Evolutionary conservation across 2,888 invertebrate genomes (phyloP), one percentile per base, ranked within the genome.

Genomic region (Hetaerina titia): DNA sequence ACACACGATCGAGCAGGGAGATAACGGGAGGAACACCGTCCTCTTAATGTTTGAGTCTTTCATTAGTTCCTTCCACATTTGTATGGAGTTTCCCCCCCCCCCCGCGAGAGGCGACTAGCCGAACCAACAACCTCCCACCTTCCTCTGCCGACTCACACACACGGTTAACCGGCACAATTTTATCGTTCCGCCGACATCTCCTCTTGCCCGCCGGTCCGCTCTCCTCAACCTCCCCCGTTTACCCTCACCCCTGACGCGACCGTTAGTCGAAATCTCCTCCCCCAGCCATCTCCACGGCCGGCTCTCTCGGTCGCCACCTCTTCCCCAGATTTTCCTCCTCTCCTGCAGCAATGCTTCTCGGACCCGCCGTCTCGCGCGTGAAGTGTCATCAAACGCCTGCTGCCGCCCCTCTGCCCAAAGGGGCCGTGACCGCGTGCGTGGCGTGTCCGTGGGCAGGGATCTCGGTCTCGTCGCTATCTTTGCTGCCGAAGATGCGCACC

Each of bases 21-120:
- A 58, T 89, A 89, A 57, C 89, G 89, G 89, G 56, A 89, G 5
- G 58, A n/a, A 57, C 57, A 89, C 17, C 57, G n/a, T 9, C 89
- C 57, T 58, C n/a, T n/a, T 92, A 92, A 92, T 56, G 22, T 56
- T 81, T 69, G 69, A 56, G 69, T 69, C 92, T 69, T 92, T 92
- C 63, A 92, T 56, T 92, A 92, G 69, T 74, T 45, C 74, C 92
- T 31, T 92, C 69, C 92, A 69, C 45, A 8, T 92, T 92, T 57
- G 69, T 56, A 69, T 15, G 81, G 81, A 31, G 81, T 92, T 15
- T 56, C 45, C 74, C 11, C 9, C 74, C 45, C 74, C 11, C 9
- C 74, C 45, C 22, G 45, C 69, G 45, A 31, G 64, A 64, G 90
- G 64, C 19, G 22, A 64, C 64, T 45, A 19, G 45, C 64, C 25